Percentiles rank a stretch among this genome's conserved stretches.
Evolutionary conservation across 2,113 vertebrate genomes (phyloP).

Genomic region (Oncorhynchus mykiss): DNA sequence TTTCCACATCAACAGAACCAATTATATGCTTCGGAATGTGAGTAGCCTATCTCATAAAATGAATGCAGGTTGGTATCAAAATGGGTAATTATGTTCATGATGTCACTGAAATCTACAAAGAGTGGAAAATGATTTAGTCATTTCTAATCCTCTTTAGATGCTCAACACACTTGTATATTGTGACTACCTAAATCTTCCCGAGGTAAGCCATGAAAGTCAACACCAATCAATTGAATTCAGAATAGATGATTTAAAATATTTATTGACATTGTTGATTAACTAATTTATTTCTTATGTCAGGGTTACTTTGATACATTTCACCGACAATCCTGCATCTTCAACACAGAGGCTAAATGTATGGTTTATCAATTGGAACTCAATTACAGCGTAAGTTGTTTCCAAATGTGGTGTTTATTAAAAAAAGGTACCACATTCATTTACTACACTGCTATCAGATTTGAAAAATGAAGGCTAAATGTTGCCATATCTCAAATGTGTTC

Average conservation of each 20-base stretch:
- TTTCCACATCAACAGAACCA: conserved; percentile 46
- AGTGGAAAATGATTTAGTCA: not conserved
- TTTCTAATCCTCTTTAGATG: no score
- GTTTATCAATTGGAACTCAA: conserved; percentile 10
- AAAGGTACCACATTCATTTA: not conserved
- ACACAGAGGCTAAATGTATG: conserved; percentile 44
- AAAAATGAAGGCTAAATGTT: no score
- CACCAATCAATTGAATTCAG: not conserved
- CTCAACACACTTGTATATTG: no score
- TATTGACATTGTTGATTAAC: not conserved
- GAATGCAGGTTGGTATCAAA: no score
- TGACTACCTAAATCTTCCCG: no score
- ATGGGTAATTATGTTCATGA: not conserved
- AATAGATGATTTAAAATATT: not conserved
- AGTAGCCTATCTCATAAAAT: conserved; percentile 15
- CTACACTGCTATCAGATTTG: no score
- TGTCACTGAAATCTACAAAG: not conserved
- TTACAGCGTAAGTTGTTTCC: not conserved
- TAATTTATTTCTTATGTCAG: not conserved
- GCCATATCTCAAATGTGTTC: no score
- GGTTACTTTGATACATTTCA: not conserved
- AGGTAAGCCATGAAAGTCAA: no score
- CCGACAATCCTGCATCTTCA: conserved; percentile 33
- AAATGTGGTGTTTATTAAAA: not conserved
- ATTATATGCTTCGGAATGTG: conserved; percentile 24